Base-by-base conservation (phyloP, 2,888 invertebrate species). In the Acrobasis consociella region DNA sequence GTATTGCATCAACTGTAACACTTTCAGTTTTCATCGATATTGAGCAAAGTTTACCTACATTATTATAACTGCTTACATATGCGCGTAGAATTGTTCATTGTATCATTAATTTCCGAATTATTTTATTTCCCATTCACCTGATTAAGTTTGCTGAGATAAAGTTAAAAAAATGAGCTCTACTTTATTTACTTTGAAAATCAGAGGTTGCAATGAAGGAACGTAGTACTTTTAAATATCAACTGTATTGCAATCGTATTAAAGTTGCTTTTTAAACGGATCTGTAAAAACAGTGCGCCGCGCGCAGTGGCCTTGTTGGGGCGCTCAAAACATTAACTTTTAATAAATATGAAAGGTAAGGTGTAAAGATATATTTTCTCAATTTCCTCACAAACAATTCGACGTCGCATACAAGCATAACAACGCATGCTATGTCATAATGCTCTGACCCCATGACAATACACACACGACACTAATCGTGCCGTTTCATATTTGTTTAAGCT, bases 1-100 rank as follows among this genome's bases (percentile, higher is more conserved):
- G 91, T 91, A 92, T 91, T 91, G 91, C 91, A 86, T 91, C 89
- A 91, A 91, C 89, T 91, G 91, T 92, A 91, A 91, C 92, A 91
- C 87, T 87, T 90, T 91, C 90, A 89, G 89, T 91, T 89, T 89
- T 90, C 89, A 80, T 91, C 87, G 87, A 83, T 91, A 89, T 92
- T 92, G 91, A 91, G 91, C 91, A 91, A 92, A 89, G 89, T 88
- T 91, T 89, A 89, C 90, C 91, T 92, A 92, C 91, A 89, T 91
- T 91, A 91, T 91, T 89, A 91, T 86, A 91, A 89, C 82, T 88
- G 90, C 86, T 80, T 74, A 76, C 80, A 71, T 69, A 72, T 71
- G 67, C 75, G 75, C 82, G 80, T 74, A 78, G 78, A 86, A 87
- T 85, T 82, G 80, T 81, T 81, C 74, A 73, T 76, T 73, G 53